These are phyloP conservation scores for Pterocles gutturalis DNA, from an alignment of 2,113 vertebrate genomes.

Conservation along the genomic window DNA sequence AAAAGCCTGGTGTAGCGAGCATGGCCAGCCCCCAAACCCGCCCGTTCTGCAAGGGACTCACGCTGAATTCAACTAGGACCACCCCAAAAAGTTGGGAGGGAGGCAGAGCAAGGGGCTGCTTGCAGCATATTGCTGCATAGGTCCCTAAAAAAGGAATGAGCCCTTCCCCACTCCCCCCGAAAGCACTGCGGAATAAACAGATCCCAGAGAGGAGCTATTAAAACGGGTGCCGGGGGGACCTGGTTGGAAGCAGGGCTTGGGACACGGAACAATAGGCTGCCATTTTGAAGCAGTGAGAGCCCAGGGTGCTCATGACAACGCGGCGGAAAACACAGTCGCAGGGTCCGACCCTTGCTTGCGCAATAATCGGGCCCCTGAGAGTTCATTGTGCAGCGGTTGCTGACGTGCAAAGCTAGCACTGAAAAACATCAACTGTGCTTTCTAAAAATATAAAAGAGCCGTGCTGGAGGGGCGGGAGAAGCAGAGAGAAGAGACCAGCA, in stretches of 20 bases:
- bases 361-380: background rate
- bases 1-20: background rate
- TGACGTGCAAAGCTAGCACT: background rate
- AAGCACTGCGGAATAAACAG: background rate
- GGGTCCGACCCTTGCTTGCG: background rate
- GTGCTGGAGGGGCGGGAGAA: background rate
- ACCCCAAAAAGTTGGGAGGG: background rate
- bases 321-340: background rate
- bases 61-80: background rate
- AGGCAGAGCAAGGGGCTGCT: background rate
- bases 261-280: background rate
- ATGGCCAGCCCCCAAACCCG: background rate
- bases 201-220: background rate
- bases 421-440: background rate
- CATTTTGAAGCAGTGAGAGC: background rate
- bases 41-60: background rate
- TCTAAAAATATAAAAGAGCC: slow-evolving; percentile 12
- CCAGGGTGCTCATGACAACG: background rate
- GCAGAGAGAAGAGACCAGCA: background rate
- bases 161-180: background rate
- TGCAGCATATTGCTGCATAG: background rate
- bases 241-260: background rate
- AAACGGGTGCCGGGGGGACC: background rate
- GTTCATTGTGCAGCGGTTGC: slow-evolving; percentile 3
- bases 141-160: background rate